These are phyloP conservation scores for Euglossa dilemma DNA, from an alignment of 1,140 invertebrate species.

Conservation along the genomic window DNA sequence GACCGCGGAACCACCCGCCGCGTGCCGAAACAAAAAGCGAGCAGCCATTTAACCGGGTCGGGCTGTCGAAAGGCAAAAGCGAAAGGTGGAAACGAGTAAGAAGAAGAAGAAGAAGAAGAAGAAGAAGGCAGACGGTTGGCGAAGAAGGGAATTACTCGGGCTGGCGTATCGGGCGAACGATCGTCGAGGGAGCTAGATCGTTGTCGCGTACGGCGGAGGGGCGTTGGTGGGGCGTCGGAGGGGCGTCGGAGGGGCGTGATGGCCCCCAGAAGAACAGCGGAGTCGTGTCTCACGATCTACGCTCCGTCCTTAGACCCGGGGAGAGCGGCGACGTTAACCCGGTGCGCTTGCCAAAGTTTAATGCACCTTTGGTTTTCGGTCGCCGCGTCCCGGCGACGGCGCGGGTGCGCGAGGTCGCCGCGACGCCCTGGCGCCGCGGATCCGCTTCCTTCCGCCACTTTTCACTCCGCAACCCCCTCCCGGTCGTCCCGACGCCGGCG, in stretches of 20 bases:
- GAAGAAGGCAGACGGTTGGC: not conserved
- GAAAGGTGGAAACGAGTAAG: not conserved
- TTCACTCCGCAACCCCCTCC: conserved; percentile 5
- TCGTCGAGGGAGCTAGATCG: conserved; percentile 61
- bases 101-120: not conserved
- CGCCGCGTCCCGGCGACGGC: conserved; percentile 34
- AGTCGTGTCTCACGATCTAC: conserved; percentile 23
- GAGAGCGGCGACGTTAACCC: conserved; percentile 49
- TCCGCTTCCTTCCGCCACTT: conserved; percentile 46
- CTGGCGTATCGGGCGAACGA: conserved; percentile 58
- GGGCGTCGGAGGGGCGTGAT: conserved; percentile 17
- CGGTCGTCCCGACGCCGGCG: conserved; percentile 42
- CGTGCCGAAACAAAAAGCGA: not conserved
- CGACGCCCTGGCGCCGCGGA: conserved; percentile 57
- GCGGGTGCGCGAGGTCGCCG: conserved; percentile 46
- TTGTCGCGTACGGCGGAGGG: conserved; percentile 11
- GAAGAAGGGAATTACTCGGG: conserved; percentile 52
- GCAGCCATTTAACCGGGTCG: conserved; percentile 17
- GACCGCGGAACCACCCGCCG: too few relatives aligned
- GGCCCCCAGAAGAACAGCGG: conserved; percentile 55
- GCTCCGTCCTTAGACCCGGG: conserved; percentile 24
- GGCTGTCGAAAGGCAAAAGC: not conserved
- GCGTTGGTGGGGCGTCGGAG: too few relatives aligned
- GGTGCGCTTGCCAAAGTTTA: conserved; percentile 66
- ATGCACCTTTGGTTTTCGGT: conserved; percentile 66